phyloP scores from a whole-genome alignment of 1,140 invertebrate genomes.

The Drosophila varians region DNA sequence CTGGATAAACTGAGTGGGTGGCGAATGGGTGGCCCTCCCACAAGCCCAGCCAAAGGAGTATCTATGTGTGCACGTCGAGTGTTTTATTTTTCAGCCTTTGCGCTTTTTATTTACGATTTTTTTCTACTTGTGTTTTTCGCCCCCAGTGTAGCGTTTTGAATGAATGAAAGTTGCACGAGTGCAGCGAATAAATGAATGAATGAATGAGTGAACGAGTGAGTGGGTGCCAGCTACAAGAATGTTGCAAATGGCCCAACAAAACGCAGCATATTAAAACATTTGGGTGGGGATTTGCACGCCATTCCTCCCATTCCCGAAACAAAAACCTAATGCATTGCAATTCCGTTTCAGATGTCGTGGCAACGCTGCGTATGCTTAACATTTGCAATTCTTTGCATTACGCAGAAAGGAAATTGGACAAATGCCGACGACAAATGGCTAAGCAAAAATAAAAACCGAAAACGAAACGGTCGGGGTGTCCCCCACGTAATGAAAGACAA shows the following conservation, averaged over 20 bases:
- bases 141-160: slow-evolving; percentile 47
- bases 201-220: slow-evolving; percentile 47
- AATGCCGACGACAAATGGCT: slow-evolving; percentile 63
- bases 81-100: slow-evolving; percentile 76
- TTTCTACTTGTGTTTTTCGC: slow-evolving; percentile 32
- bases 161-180: slow-evolving; percentile 79
- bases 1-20: slow-evolving; percentile 6
- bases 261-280: slow-evolving; percentile 76
- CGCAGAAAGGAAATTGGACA: slow-evolving; percentile 62
- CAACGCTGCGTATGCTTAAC: slow-evolving; percentile 66
- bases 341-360: slow-evolving; percentile 24
- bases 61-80: slow-evolving; percentile 36
- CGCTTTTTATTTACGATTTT: slow-evolving; percentile 77
- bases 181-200: slow-evolving; percentile 70
- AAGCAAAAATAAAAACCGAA: slow-evolving; percentile 26
- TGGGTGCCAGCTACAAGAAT: slow-evolving; percentile 56
- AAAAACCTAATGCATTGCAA: slow-evolving; percentile 45
- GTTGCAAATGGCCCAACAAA: slow-evolving; percentile 67
- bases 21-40: slow-evolving; percentile 4
- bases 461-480: no score
- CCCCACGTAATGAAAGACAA: slow-evolving; percentile 66
- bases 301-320: neutral
- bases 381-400: slow-evolving; percentile 73
- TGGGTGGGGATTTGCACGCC: slow-evolving; percentile 6
- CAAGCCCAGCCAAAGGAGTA: slow-evolving; percentile 39